phyloP scores from a whole-genome alignment of 2,888 invertebrate genomes.

The Sminthurinus aureus region DNA sequence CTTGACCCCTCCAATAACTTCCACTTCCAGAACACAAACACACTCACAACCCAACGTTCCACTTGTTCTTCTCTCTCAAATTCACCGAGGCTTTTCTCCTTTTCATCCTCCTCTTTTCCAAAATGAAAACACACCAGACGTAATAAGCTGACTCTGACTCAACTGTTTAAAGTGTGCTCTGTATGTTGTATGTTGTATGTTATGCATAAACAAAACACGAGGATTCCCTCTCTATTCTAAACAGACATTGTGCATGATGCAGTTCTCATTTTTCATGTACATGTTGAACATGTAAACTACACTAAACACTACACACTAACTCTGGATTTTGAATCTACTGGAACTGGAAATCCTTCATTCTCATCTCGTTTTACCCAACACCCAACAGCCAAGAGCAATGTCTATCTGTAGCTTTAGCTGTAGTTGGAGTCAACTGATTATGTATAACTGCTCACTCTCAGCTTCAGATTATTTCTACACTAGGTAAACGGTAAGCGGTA shows the following conservation, averaged over 20 bases:
- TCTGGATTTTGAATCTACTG: not conserved
- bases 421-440: not conserved
- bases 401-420: too few relatives aligned
- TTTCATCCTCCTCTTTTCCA: slow-evolving; percentile 5
- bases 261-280: slow-evolving; percentile 4
- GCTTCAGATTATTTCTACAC: not conserved
- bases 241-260: too few relatives aligned
- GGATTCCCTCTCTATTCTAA: slow-evolving; percentile 30
- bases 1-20: slow-evolving; percentile 27
- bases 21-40: not conserved
- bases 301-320: not conserved
- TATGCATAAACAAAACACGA: not conserved
- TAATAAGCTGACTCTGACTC: not conserved
- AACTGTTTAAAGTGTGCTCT: too few relatives aligned
- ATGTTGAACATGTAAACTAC: not conserved
- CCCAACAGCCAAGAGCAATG: too few relatives aligned
- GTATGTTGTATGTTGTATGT: not conserved
- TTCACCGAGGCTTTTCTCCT: not conserved
- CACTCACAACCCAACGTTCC: too few relatives aligned
- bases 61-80: not conserved
- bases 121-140: not conserved
- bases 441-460: not conserved
- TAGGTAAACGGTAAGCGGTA: not conserved
- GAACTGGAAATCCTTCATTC: not conserved
- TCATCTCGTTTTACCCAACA: not conserved